Evolutionary conservation across 2,797 vertebrate species (phyloP).

Genomic region (Helarctos malayanus): DNA sequence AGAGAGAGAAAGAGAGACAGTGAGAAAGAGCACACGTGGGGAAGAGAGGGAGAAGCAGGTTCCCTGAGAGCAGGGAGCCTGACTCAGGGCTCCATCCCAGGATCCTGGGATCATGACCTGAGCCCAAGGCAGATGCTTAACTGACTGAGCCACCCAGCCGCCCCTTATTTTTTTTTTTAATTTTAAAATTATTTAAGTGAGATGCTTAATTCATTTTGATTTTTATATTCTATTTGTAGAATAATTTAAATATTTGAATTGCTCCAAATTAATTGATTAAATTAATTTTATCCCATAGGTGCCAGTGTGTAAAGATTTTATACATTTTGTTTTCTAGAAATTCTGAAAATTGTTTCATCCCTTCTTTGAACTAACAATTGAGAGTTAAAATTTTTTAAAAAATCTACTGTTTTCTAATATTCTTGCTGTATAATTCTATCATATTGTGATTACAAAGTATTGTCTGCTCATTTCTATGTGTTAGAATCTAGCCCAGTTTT

Average conservation of each 20-base stretch:
- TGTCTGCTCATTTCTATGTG: neutral
- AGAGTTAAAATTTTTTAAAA: neutral
- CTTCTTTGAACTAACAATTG: neutral
- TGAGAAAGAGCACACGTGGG: no score
- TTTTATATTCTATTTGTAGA: conserved; percentile 1
- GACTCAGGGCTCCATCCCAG: no score
- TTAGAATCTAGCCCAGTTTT: neutral
- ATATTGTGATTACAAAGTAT: neutral
- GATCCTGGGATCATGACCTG: no score
- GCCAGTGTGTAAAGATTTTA: neutral
- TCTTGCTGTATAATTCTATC: conserved; percentile 9
- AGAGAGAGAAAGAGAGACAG: no score
- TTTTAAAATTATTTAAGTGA: neutral
- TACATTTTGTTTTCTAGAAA: neutral
- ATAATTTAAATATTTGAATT: conserved; percentile 45
- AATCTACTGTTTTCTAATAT: conserved; percentile 11
- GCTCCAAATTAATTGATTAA: neutral
- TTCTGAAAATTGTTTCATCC: conserved; percentile 34
- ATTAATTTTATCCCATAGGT: neutral
- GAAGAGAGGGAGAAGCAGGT: no score
- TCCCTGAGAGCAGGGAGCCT: no score
- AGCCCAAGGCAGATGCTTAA: no score
- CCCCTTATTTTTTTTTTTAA: neutral
- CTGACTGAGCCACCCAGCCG: no score
- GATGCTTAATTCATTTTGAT: conserved; percentile 20